Evolutionary conservation across 2,888 invertebrate species (phyloP), one percentile per base, ranked within the genome.

Genomic region (Acrocera orbiculus): DNA sequence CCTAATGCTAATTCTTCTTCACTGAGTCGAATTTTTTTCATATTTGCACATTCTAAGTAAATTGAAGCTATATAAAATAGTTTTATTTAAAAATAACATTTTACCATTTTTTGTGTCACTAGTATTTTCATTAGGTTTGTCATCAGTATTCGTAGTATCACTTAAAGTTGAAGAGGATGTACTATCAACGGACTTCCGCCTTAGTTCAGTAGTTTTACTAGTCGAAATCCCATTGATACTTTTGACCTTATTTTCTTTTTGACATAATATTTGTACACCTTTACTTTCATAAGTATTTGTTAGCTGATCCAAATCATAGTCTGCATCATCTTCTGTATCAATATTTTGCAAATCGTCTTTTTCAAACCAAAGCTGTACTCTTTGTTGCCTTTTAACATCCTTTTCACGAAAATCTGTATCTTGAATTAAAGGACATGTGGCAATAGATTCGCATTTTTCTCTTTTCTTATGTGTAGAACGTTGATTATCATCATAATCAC

Each of bases 1-100:
- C 93, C 98, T 22, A 99, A 61, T 0, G 98, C 96, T 42, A 98
- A 61, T 36, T 90, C 90, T 54, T 86, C 80, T 19, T 86, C 77
- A 38, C 75, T 73, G 49, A 95, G 66, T 51, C 80, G 81, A 27
- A 77, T 60, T 41, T 70, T 72, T 46, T 71, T 73, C 38, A 43
- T 26, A 36, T 48, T 50, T 11, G 49, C n/a, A n/a, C n/a, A n/a
- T n/a, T n/a, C n/a, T n/a, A n/a, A n/a, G n/a, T n/a, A n/a, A n/a
- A n/a, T n/a, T n/a, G n/a, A n/a, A n/a, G n/a, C n/a, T n/a, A n/a
- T n/a, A n/a, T n/a, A n/a, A n/a, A n/a, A n/a, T n/a, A n/a, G n/a
- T n/a, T n/a, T n/a, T n/a, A n/a, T n/a, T n/a, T n/a, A n/a, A n/a
- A n/a, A n/a, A n/a, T n/a, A n/a, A n/a, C n/a, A n/a, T n/a, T n/a